phyloP scores from a whole-genome alignment of 2,797 vertebrate genomes.

The Todus mexicanus region DNA sequence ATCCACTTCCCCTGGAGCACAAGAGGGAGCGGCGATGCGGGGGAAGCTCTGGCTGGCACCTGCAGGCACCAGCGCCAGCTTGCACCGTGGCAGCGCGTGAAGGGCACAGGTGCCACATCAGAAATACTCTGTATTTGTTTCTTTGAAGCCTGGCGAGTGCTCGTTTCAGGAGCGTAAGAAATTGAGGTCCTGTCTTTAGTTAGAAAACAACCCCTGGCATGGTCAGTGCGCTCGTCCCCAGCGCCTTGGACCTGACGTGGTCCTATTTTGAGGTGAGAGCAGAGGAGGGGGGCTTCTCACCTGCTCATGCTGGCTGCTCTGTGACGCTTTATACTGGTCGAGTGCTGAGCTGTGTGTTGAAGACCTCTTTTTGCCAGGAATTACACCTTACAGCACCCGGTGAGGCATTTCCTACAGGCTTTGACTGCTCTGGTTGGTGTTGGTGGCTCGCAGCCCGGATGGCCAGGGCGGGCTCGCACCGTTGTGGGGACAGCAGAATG shows the following conservation, averaged over 20 bases:
- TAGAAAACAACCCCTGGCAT: too few relatives aligned
- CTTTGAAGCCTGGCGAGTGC: not conserved
- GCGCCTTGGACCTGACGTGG: fast-evolving
- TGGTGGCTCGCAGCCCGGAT: not conserved
- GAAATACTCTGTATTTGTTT: not conserved
- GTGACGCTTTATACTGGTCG: not conserved
- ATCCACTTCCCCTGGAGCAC: not conserved
- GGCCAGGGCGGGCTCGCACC: not conserved
- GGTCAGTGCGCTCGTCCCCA: not conserved
- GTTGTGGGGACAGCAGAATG: not conserved
- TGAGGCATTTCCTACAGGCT: not conserved
- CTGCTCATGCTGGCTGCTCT: not conserved
- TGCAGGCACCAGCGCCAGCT: not conserved
- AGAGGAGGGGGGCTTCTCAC: not conserved
- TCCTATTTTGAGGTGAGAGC: not conserved
- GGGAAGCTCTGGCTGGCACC: not conserved
- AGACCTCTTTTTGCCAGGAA: not conserved
- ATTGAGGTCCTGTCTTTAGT: not conserved
- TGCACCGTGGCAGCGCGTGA: not conserved
- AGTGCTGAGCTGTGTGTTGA: not conserved
- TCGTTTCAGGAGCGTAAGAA: not conserved
- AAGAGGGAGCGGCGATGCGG: not conserved
- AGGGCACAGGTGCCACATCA: fast-evolving
- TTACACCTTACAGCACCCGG: not conserved
- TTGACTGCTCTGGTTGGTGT: fast-evolving